Conservation (phyloP, 2,113 vertebrate genomes). For the Ascaphus truei region DNA sequence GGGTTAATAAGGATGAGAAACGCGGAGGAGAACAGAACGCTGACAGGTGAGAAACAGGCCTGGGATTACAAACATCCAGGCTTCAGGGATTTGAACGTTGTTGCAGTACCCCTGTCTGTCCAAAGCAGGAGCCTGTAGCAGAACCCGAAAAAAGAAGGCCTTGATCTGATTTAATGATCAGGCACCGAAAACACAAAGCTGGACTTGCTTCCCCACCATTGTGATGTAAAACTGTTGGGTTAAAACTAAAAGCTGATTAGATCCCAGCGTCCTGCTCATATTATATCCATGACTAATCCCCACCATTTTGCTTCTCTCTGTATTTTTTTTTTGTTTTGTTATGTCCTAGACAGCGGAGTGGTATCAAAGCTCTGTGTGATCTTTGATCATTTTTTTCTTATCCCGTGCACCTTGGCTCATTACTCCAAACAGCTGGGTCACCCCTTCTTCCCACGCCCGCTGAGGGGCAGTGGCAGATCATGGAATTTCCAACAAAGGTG, state of each 20-base stretch:
- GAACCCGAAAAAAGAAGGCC: no score
- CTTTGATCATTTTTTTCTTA: not conserved
- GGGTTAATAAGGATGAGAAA: not conserved
- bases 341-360: not conserved
- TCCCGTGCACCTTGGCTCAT: not conserved
- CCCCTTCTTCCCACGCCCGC: slow-evolving; percentile 12
- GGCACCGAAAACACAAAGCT: not conserved
- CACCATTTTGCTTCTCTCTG: not conserved
- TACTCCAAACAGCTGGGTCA: slow-evolving; percentile 22
- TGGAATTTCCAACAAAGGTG: not conserved
- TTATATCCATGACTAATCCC: slow-evolving; percentile 21
- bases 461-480: not conserved
- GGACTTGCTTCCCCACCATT: not conserved
- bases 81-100: not conserved
- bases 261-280: not conserved
- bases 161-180: not conserved
- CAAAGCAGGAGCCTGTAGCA: not conserved
- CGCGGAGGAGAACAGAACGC: no score
- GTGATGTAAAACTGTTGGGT: not conserved
- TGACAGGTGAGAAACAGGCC: not conserved
- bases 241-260: slow-evolving; percentile 20
- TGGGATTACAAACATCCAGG: not conserved
- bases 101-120: not conserved
- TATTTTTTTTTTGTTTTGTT: not conserved
- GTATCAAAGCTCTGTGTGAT: not conserved